A percentile compares a stretch with the other conserved stretches of the same genome.
These are phyloP conservation scores for Agonopterix arenella DNA, from an alignment of 2,888 invertebrate species.

Conservation along the genomic window DNA sequence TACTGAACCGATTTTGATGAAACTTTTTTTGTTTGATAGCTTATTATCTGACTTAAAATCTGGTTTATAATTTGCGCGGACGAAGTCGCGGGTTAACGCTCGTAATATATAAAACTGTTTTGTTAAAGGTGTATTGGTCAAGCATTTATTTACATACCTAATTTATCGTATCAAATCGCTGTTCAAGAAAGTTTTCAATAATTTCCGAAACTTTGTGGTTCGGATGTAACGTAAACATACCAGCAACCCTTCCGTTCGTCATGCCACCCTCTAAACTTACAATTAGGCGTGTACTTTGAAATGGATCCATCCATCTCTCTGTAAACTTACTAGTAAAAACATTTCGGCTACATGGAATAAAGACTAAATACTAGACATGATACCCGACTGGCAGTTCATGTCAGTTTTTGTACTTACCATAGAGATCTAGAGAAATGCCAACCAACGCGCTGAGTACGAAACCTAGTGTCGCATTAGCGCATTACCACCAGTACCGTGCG, in stretches of 20 bases:
- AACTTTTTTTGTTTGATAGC: too few species aligned
- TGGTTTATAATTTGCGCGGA: too few species aligned
- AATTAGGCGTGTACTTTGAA: constrained; percentile 48
- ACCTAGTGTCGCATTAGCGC: too few species aligned
- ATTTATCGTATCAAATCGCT: neutral
- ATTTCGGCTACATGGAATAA: constrained; percentile 8
- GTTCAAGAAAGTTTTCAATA: neutral
- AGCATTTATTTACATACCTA: neutral
- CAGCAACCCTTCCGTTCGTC: constrained; percentile 15
- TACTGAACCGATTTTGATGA: too few species aligned
- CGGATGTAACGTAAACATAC: constrained; percentile 7
- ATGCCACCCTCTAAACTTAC: constrained; percentile 32
- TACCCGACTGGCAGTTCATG: too few species aligned
- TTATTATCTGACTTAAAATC: too few species aligned
- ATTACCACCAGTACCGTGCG: too few species aligned
- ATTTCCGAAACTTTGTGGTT: constrained; percentile 9
- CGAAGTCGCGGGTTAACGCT: too few species aligned
- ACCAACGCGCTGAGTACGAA: too few species aligned
- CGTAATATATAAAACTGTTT: too few species aligned
- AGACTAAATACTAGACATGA: neutral
- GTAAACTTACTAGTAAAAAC: constrained; percentile 43
- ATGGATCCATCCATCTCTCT: constrained; percentile 51
- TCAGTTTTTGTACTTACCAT: too few species aligned
- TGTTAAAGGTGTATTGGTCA: neutral
- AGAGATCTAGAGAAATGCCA: too few species aligned